These are phyloP conservation scores for Drosophila putrida DNA, from an alignment of 2,888 invertebrate genomes.

Conservation along the genomic window DNA sequence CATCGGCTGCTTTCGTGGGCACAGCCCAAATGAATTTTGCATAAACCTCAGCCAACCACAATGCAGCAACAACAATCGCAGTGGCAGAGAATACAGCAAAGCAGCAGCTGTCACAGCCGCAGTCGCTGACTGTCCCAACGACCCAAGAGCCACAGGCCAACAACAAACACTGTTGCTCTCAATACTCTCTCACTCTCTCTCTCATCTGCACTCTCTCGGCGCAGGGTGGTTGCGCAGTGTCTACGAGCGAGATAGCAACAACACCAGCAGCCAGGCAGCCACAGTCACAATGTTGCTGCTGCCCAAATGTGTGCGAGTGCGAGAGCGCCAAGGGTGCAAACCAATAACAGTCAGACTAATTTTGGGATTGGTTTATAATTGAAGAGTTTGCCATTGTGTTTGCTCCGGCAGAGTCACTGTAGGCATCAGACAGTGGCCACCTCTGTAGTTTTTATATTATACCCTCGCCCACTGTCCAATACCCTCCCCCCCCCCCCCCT, in stretches of 20 bases:
- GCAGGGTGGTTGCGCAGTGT: constrained; percentile 55
- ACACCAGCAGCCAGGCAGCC: constrained; percentile 12
- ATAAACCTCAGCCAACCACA: constrained; percentile 83
- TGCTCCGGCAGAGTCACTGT: constrained; percentile 37
- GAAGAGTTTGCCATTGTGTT: constrained; percentile 82
- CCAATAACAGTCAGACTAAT: constrained; percentile 83
- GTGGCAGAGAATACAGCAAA: not conserved
- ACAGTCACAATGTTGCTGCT: not conserved
- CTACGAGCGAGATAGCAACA: constrained; percentile 43
- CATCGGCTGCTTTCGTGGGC: constrained; percentile 50
- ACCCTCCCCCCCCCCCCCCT: too few species aligned
- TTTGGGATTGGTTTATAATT: constrained; percentile 84
- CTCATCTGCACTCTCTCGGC: constrained; percentile 36
- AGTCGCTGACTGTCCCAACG: constrained; percentile 31
- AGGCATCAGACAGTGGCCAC: constrained; percentile 45
- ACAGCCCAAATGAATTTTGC: constrained; percentile 77
- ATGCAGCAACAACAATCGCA: constrained; percentile 62
- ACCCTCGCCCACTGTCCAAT: too few species aligned
- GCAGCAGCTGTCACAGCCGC: constrained; percentile 22
- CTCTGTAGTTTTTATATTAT: constrained; percentile 45
- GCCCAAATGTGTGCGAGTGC: constrained; percentile 16
- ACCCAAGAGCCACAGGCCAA: constrained; percentile 23
- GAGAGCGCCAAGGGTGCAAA: constrained; percentile 79
- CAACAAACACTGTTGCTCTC: constrained; percentile 24
- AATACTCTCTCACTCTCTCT: constrained; percentile 2